Evolutionary conservation across 2,888 invertebrate genomes (phyloP), one percentile per base, ranked within the genome.

Genomic region (Lycocerus yunnanus): DNA sequence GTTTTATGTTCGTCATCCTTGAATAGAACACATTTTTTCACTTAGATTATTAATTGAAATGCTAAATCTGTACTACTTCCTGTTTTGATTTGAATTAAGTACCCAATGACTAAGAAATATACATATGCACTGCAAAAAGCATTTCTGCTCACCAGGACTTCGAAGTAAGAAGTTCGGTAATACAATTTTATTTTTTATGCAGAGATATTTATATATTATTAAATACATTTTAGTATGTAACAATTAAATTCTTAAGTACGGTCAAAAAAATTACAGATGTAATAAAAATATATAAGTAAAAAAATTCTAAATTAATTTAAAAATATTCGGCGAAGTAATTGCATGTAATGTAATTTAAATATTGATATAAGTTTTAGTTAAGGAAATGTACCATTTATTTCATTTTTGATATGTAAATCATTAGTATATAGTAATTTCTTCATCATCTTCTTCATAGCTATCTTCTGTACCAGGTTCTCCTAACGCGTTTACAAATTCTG

Each of bases 401-500:
- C n/a, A 43, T n/a, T n/a, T 43, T 43, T 43, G 43, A 43, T 43
- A 43, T 43, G 43, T 43, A 66, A 18, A 13, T 58, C 14, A 60
- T 80, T 79, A 83, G 74, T 79, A 81, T 18, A 79, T 80, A 13
- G 80, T 75, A 24, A 82, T 74, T 70, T 87, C 87, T 65, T 94
- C 95, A 58, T 94, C 94, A 67, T 92, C 93, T 65, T 92, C 92
- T 80, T 92, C 92, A 20, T 93, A 93, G 82, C 95, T 94, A 84
- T 94, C 94, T 74, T 91, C 90, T 69, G 88, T 88, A 15, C 90
- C 90, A 0, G 95, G 95, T 85, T 96, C 95, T 1, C 95, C 95
- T 6, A 96, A 89, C 0, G 96, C 95, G 82, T 95, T 92, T 2
- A 94, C 96, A 84, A 94, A 94, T 88, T 94, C 94, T 94, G 88